Conservation (phyloP, 2,888 invertebrate genomes). For the Chrysolina americana region DNA sequence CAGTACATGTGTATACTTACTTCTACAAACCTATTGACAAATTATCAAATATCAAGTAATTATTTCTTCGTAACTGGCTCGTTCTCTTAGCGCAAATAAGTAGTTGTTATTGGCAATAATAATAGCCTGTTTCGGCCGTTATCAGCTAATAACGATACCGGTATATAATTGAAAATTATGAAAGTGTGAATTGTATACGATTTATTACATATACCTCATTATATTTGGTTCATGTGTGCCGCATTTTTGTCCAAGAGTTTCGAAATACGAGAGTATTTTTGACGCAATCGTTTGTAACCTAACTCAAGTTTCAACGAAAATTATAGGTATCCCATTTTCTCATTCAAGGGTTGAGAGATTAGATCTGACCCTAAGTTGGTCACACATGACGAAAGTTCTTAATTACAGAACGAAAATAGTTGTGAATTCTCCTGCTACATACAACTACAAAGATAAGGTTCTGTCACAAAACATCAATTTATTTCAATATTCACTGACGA, state of each 20-base stretch:
- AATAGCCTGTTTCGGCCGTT: slow-evolving; percentile 19
- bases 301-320: neutral
- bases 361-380: too few species aligned
- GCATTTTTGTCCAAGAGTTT: slow-evolving; percentile 8
- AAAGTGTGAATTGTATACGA: slow-evolving; percentile 30
- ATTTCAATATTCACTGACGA: too few species aligned
- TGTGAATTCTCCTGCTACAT: too few species aligned
- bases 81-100: slow-evolving; percentile 20
- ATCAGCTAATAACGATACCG: slow-evolving; percentile 28
- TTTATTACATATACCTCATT: slow-evolving; percentile 14
- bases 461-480: too few species aligned
- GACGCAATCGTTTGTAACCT: neutral
- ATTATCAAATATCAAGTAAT: slow-evolving; percentile 31
- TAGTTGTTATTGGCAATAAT: slow-evolving; percentile 28
- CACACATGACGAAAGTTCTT: too few species aligned
- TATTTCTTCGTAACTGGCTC: slow-evolving; percentile 27
- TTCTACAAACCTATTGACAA: slow-evolving; percentile 13
- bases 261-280: slow-evolving; percentile 12
- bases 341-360: too few species aligned
- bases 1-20: slow-evolving; percentile 18
- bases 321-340: too few species aligned
- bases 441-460: too few species aligned
- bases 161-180: slow-evolving; percentile 32
- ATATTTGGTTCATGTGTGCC: slow-evolving; percentile 10
- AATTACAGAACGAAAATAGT: too few species aligned